A percentile compares a stretch with the other conserved stretches of the same genome.
phyloP scores from a whole-genome alignment of 2,797 vertebrate species.

The Calcarius lapponicus region DNA sequence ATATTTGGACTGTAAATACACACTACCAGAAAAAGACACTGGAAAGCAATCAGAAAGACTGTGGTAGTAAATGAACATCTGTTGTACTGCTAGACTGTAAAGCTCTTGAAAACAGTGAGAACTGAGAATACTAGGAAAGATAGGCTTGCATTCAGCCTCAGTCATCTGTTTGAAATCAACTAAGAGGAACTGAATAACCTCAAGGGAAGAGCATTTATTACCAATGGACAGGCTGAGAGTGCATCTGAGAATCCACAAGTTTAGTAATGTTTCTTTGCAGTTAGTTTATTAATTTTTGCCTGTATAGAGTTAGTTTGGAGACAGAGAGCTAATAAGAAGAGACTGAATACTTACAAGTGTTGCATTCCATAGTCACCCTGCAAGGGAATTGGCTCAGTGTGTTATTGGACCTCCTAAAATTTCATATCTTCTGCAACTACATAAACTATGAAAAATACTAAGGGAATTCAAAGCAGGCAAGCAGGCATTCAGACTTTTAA shows the following conservation, averaged over 20 bases:
- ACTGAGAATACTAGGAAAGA: background rate
- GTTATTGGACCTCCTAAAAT: background rate
- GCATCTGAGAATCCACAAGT: background rate
- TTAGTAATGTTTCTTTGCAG: background rate
- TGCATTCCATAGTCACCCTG: fast-evolving
- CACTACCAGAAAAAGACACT: background rate
- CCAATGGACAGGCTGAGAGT: background rate
- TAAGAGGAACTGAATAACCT: background rate
- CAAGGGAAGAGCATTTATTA: background rate
- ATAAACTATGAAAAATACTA: background rate
- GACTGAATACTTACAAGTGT: background rate
- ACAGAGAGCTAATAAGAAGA: background rate
- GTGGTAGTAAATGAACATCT: constrained; percentile 3
- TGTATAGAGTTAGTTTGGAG: background rate
- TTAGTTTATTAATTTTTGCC: background rate
- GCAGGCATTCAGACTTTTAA: background rate
- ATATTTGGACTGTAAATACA: constrained; percentile 19
- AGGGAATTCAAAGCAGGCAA: background rate
- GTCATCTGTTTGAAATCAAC: background rate
- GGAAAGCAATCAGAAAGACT: constrained; percentile 31
- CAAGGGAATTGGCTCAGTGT: background rate
- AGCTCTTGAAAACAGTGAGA: background rate
- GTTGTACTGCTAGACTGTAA: background rate
- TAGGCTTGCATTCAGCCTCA: background rate
- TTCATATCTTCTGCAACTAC: background rate